These are phyloP conservation scores for Labeo calbasu DNA, from an alignment of 2,797 vertebrate genomes.

Conservation along the genomic window DNA sequence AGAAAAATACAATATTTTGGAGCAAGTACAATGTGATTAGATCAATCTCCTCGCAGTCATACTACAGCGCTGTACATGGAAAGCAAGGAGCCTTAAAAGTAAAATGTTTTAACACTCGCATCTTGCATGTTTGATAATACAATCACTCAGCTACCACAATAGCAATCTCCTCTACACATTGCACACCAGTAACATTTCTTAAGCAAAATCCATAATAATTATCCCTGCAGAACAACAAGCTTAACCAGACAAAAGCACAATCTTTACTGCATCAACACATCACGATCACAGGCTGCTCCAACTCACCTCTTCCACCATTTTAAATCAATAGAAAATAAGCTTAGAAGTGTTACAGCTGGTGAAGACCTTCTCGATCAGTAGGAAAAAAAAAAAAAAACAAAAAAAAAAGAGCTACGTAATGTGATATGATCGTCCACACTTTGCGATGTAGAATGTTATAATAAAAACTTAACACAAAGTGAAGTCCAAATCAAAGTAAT, in stretches of 20 bases:
- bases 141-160: constrained; percentile 21
- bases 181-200: constrained; percentile 35
- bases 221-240: not conserved
- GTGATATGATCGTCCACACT: not conserved
- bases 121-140: constrained; percentile 34
- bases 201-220: constrained; percentile 16
- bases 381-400: not conserved
- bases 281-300: constrained; percentile 16
- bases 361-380: not conserved
- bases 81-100: not conserved
- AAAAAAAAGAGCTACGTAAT: constrained; percentile 7
- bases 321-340: constrained; percentile 7
- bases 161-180: constrained; percentile 12
- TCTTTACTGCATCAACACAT: constrained; percentile 21
- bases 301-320: not conserved
- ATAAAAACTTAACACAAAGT: constrained; percentile 3
- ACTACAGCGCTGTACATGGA: not conserved
- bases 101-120: constrained; percentile 8
- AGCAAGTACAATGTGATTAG: constrained; percentile 38
- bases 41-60: constrained; percentile 7
- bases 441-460: not conserved
- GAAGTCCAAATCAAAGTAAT: not conserved
- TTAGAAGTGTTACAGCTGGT: constrained; percentile 9
- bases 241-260: constrained; percentile 21
- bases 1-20: constrained; percentile 19